phyloP scores from a whole-genome alignment of 2,113 vertebrate genomes.

The Clarias macrocephalus region DNA sequence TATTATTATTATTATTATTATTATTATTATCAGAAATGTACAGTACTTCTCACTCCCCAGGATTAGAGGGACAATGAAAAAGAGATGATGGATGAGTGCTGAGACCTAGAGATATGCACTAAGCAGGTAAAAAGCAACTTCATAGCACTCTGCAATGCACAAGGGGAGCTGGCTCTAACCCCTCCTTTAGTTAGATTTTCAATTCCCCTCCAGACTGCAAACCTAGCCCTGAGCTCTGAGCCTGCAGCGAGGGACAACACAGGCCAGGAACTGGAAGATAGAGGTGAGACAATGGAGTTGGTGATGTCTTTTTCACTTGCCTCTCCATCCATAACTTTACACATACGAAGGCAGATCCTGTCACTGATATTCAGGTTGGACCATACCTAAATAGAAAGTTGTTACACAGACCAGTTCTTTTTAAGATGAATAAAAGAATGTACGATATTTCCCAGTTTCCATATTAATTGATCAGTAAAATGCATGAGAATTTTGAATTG shows the following conservation, averaged over 20 bases:
- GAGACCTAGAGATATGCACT: slow-evolving; percentile 33
- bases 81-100: slow-evolving; percentile 29
- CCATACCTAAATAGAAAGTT: no score
- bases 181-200: not conserved
- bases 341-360: not conserved
- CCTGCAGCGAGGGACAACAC: not conserved
- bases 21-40: slow-evolving; percentile 5
- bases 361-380: no score
- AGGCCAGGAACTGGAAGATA: not conserved
- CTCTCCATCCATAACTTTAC: slow-evolving; percentile 30
- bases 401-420: no score
- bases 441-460: not conserved
- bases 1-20: no score
- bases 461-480: not conserved
- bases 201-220: slow-evolving; percentile 24
- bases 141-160: not conserved
- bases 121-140: slow-evolving; percentile 31
- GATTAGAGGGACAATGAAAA: slow-evolving; percentile 4
- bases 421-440: no score
- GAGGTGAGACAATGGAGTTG: not conserved
- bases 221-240: not conserved
- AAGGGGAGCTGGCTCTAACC: not conserved
- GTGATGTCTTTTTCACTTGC: slow-evolving; percentile 26
- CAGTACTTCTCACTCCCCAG: slow-evolving; percentile 8
- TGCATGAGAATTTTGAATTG: not conserved